Evolutionary conservation across 2,797 vertebrate species (phyloP).

Genomic region (Galagoides demidoff): DNA sequence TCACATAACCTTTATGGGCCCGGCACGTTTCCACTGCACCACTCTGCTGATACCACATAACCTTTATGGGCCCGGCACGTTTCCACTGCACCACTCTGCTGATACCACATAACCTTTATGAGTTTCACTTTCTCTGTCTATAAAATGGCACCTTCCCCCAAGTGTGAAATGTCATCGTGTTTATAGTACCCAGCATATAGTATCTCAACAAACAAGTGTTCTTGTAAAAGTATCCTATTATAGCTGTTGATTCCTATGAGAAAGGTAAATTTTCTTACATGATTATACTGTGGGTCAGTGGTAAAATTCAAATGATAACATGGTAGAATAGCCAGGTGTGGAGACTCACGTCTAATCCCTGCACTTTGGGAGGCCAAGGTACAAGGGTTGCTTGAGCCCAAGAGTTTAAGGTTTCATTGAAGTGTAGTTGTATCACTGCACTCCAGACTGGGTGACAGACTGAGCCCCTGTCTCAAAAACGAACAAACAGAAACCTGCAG

Average conservation of each 20-base stretch:
- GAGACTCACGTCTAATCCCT: not conserved
- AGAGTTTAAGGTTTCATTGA: not conserved
- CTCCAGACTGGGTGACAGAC: not conserved
- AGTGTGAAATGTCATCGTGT: not conserved
- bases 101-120: accelerated
- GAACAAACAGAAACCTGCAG: not conserved
- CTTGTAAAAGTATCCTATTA: accelerated
- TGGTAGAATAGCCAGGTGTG: not conserved
- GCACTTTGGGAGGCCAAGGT: not conserved
- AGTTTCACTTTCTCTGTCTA: not conserved
- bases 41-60: too few species aligned
- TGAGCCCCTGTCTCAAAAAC: not conserved
- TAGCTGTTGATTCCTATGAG: not conserved
- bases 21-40: too few species aligned
- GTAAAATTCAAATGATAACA: not conserved
- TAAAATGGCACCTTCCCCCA: not conserved
- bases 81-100: too few species aligned
- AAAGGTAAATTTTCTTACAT: accelerated
- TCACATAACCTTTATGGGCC: not conserved
- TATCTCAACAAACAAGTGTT: not conserved
- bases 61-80: too few species aligned
- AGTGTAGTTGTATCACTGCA: not conserved
- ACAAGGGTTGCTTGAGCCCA: not conserved
- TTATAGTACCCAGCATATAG: not conserved
- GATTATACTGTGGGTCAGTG: not conserved